Conservation (phyloP, 1,140 invertebrate species). For the Psilanteris sp. region DNA sequence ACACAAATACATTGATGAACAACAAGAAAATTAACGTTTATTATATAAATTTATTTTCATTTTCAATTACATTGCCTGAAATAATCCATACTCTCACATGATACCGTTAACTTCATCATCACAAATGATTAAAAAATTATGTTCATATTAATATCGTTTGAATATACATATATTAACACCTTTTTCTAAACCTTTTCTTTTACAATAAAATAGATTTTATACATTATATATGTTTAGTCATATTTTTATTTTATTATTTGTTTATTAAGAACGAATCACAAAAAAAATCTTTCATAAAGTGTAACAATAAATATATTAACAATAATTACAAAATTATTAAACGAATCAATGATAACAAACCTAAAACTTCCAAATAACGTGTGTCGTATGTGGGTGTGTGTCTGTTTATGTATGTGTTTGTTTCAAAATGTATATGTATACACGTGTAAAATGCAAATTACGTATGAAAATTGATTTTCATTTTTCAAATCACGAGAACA, state of each 20-base stretch:
- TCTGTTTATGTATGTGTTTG: conserved; percentile 4
- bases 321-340: conserved; percentile 59
- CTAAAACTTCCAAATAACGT: no score
- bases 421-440: no score
- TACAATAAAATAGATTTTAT: conserved; percentile 62
- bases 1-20: background rate
- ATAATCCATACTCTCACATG: conserved; percentile 19
- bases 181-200: conserved; percentile 36
- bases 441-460: conserved; percentile 45
- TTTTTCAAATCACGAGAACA: conserved; percentile 14
- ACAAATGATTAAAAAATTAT: conserved; percentile 56
- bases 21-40: conserved; percentile 40
- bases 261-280: conserved; percentile 19
- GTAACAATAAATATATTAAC: conserved; percentile 57
- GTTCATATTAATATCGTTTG: conserved; percentile 35
- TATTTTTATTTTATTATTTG: conserved; percentile 25
- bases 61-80: conserved; percentile 53
- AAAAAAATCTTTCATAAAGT: conserved; percentile 18
- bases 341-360: conserved; percentile 39
- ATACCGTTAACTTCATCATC: conserved; percentile 20
- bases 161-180: conserved; percentile 57
- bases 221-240: conserved; percentile 50
- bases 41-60: conserved; percentile 57
- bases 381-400: conserved; percentile 4
- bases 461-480: conserved; percentile 30